Base-by-base conservation (phyloP, 2,113 vertebrate genomes). In the Monopterus albus region DNA sequence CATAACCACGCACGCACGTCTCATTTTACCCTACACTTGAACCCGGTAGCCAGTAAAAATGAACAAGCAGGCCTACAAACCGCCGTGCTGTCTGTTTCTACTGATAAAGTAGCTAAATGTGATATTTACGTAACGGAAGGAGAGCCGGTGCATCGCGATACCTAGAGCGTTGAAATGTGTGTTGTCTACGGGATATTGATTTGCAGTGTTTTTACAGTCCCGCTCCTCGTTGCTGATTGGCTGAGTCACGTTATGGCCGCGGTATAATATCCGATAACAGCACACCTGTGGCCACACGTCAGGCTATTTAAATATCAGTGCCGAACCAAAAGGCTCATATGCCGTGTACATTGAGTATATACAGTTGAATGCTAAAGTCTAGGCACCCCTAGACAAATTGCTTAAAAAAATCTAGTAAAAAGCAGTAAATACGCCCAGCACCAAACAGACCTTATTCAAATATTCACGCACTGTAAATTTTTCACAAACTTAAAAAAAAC, bases 171-270 rank as follows among this genome's bases (percentile, higher is more conserved):
- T 40, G 40, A 51, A 55, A 59, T 49, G 40, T 29, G 18, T 7
- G 50, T 21, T 45, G 58, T 40, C 6, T 6, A 33, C 2, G 25
- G 15, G 56, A 62, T 71, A 53, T 20, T n/a, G n/a, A n/a, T n/a
- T n/a, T n/a, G 28, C 33, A n/a, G 39, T 62, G 1, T 46, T 53
- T 58, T 59, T 25, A 29, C 57, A 71, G 59, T 73, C 67, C 65
- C 35, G 71, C 26, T 69, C 11, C 68, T 69, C 20, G 1, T 10
- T 5, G 72, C 77, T 85, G 79, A 83, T 89, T 89, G 86, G 88
- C 57, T 62, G 59, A 72, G 61, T 52, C 64, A 67, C 46, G 56
- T 53, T 60, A 47, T 39, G 61, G 57, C 21, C 31, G 17, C 28
- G 28, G 15, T 29, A 9, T 50, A 47, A 63, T 59, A 55, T 60